A percentile compares a stretch with the other conserved stretches of the same genome.
These are phyloP conservation scores for Aleiodes alternator DNA, from an alignment of 2,888 invertebrate species.

Conservation along the genomic window DNA sequence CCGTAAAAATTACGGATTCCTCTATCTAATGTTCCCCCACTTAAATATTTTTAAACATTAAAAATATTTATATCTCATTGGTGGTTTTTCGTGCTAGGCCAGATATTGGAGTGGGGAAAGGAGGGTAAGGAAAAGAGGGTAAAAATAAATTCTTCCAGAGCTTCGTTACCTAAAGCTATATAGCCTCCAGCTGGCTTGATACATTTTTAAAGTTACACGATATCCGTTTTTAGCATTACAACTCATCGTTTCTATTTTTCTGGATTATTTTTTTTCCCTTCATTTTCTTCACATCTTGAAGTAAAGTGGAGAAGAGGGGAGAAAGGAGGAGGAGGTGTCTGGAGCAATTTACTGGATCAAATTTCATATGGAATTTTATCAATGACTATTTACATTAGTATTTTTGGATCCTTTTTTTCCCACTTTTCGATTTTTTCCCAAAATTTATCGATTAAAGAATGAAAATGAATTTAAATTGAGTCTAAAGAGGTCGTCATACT, in stretches of 20 bases:
- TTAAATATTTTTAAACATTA: slow-evolving; percentile 65
- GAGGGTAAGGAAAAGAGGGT: slow-evolving; percentile 30
- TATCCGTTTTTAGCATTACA: slow-evolving; percentile 32
- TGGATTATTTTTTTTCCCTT: neutral
- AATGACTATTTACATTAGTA: neutral
- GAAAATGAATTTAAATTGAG: too few species aligned
- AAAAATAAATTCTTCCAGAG: slow-evolving; percentile 37
- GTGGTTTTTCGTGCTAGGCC: slow-evolving; percentile 54
- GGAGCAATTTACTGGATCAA: slow-evolving; percentile 3
- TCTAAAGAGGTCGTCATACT: too few species aligned
- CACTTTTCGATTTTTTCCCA: too few species aligned
- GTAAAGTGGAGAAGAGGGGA: neutral
- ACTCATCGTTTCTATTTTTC: slow-evolving; percentile 28
- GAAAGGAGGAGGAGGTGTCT: neutral
- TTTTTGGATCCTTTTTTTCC: neutral
- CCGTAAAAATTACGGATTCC: slow-evolving; percentile 65
- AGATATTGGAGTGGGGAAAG: slow-evolving; percentile 53
- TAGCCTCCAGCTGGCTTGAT: slow-evolving; percentile 50
- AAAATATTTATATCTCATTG: slow-evolving; percentile 75
- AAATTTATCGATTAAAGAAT: too few species aligned
- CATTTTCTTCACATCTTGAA: neutral
- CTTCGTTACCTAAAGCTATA: slow-evolving; percentile 44
- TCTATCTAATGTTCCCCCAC: slow-evolving; percentile 74
- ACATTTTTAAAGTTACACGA: neutral
- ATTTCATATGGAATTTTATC: neutral